Base-by-base conservation (phyloP, 1,140 invertebrate genomes). In the Cotesia chilonis region DNA sequence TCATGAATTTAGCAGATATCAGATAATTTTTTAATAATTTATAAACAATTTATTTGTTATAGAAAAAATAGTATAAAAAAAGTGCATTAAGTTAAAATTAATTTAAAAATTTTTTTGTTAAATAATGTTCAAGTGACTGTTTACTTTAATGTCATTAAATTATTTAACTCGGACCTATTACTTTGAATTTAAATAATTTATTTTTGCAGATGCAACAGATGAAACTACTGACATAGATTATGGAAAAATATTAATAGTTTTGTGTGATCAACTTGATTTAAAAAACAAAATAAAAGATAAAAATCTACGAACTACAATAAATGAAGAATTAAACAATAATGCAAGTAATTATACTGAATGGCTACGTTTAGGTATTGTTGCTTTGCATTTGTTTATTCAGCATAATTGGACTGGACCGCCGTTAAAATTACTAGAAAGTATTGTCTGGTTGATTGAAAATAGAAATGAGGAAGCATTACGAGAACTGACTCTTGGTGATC, bases 341-440 rank as follows among this genome's bases (percentile, higher is more conserved):
- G 38, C 28, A 17, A 20, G 41, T 12, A 61, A 57, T 4, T 67
- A 37, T 51, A 60, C 36, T 4, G 75, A 80, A 68, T 83, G 82
- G 79, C 73, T 91, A 10, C 81, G 79, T 52, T 75, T 88, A 74
- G 91, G 89, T 14, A 84, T 92, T 59, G 83, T 91, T 12, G 89
- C 90, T 71, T 83, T 95, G 10, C 88, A 93, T 67, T 86, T 89
- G 52, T 96, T 96, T 87, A 89, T 94, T 71, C 92, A 95, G 84
- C 88, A 87, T 51, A 97, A 96, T 85, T 96, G 94, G 89, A 92
- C 91, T 70, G 92, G 94, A 7, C 93, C 94, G n/a, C 82, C 88
- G 38, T 77, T 83, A 47, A 47, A 10, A 59, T 51, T 72, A 78
- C 87, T 74, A 75, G 83, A 89, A 77, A 87, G 84, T 20, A 70